Percentiles rank a stretch among this genome's conserved stretches.
phyloP scores from a whole-genome alignment of 2,888 invertebrate species.

The Criorhina ranunculi region DNA sequence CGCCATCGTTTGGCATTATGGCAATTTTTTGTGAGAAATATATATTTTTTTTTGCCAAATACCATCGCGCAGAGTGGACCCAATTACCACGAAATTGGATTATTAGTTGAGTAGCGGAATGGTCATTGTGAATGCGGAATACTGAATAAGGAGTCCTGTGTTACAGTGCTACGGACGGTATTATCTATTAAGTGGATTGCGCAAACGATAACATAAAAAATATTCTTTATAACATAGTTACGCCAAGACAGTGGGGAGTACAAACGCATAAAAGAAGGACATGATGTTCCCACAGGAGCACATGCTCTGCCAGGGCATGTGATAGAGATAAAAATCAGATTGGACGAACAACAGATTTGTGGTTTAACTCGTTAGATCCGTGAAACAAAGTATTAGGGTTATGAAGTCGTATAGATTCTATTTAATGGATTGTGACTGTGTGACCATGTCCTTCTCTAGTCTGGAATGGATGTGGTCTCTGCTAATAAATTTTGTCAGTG shows the following conservation, averaged over 20 bases:
- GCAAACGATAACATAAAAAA: slow-evolving; percentile 47
- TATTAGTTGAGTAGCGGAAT: slow-evolving; percentile 59
- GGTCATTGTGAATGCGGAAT: slow-evolving; percentile 31
- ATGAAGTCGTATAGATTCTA: neutral
- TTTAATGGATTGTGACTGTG: neutral
- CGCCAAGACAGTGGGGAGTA: neutral
- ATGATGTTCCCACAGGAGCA: neutral
- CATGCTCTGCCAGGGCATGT: neutral
- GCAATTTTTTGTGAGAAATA: slow-evolving; percentile 4
- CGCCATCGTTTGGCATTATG: slow-evolving; percentile 46
- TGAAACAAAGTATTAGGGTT: neutral
- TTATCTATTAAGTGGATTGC: slow-evolving; percentile 64
- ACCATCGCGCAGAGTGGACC: slow-evolving; percentile 53
- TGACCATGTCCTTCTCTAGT: no score
- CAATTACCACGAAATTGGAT: slow-evolving; percentile 69
- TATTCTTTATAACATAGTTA: slow-evolving; percentile 40
- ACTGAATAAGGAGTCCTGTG: slow-evolving; percentile 23
- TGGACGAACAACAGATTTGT: neutral
- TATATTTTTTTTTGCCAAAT: slow-evolving; percentile 17
- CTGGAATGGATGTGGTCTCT: no score
- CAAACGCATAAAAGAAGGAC: slow-evolving; percentile 7
- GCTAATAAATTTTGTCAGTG: no score
- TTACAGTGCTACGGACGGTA: slow-evolving; percentile 16
- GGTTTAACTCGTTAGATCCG: slow-evolving; percentile 2
- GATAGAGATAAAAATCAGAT: slow-evolving; percentile 18